Evolutionary conservation across 2,797 vertebrate genomes (phyloP).

Genomic region (Hypotaenidia okinawae): DNA sequence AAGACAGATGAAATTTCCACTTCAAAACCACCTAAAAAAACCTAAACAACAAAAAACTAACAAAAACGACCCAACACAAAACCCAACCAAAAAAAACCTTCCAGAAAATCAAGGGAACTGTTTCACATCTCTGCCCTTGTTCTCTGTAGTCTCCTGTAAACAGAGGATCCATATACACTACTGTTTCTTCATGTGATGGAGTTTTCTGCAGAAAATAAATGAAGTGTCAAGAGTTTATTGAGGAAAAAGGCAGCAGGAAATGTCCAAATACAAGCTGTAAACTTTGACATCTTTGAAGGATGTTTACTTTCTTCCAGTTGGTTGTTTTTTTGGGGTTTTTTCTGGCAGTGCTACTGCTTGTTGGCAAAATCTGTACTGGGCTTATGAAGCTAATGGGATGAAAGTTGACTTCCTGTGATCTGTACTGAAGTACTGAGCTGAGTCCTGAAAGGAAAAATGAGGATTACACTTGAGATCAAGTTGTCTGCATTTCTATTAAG

Average conservation of each 20-base stretch:
- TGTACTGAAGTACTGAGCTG: neutral
- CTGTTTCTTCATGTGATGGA: neutral
- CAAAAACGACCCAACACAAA: neutral
- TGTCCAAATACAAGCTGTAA: neutral
- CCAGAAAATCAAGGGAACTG: neutral
- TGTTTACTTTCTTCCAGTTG: neutral
- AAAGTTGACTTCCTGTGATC: neutral
- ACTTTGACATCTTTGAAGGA: neutral
- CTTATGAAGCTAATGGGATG: neutral
- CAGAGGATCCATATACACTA: neutral
- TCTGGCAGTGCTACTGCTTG: neutral
- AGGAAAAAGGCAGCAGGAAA: neutral
- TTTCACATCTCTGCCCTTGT: neutral
- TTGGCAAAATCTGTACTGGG: neutral
- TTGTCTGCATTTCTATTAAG: neutral
- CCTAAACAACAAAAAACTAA: neutral
- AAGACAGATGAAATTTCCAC: neutral
- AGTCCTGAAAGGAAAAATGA: neutral
- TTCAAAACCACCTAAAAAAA: neutral
- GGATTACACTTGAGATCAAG: neutral
- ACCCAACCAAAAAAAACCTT: no score
- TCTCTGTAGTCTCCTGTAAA: neutral
- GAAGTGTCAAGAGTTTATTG: neutral
- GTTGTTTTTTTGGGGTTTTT: no score
- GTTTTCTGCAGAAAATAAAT: neutral